phyloP scores from a whole-genome alignment of 2,797 vertebrate species.

The Arctocebus calabarensis region DNA sequence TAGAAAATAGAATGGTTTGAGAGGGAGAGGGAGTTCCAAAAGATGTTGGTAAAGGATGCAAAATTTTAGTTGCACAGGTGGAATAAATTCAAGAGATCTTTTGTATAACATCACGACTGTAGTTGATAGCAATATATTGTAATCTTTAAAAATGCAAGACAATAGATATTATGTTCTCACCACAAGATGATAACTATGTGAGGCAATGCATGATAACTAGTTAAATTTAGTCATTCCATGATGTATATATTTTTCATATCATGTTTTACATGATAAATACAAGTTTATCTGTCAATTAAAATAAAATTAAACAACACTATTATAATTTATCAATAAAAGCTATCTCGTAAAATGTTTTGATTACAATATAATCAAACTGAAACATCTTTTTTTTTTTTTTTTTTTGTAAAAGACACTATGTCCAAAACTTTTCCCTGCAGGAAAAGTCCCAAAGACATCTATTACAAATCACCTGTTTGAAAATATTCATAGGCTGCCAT shows the following conservation, averaged over 20 bases:
- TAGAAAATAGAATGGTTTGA: not conserved
- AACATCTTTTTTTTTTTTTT: not conserved
- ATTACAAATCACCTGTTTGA: not conserved
- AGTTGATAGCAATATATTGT: too few species aligned
- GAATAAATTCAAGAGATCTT: not conserved
- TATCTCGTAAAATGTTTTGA: not conserved
- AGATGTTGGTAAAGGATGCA: not conserved
- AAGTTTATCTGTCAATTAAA: not conserved
- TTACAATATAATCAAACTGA: not conserved
- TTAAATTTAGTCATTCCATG: not conserved
- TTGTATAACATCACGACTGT: not conserved
- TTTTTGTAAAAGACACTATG: not conserved
- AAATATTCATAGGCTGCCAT: not conserved
- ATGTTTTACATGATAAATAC: not conserved
- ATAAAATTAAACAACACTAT: not conserved
- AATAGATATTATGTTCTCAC: not conserved
- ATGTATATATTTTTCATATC: not conserved
- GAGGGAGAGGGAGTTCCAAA: not conserved
- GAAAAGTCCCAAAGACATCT: not conserved
- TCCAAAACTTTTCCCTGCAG: not conserved
- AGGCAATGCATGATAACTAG: not conserved
- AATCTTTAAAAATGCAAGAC: not conserved
- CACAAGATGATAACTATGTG: not conserved
- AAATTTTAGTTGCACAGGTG: not conserved
- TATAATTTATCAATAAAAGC: slow-evolving; percentile 5